Conservation (phyloP, 2,113 vertebrate genomes). For the Elephantulus edwardii region DNA sequence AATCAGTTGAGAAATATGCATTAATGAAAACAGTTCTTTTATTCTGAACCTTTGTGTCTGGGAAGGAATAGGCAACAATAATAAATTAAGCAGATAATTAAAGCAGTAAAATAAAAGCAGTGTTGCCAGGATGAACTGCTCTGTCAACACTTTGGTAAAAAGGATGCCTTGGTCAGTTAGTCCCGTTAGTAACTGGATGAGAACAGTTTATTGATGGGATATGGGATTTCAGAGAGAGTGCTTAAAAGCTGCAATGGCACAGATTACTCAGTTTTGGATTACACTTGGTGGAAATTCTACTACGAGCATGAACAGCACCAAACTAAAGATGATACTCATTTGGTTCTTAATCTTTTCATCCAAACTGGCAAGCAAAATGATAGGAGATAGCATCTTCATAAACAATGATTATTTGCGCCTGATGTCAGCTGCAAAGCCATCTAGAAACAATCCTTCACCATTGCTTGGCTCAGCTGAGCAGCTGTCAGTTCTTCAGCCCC, state of each 20-base stretch:
- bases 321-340: background rate
- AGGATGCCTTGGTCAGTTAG: background rate
- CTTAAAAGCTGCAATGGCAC: background rate
- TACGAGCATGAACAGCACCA: conserved; percentile 15
- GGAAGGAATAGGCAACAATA: background rate
- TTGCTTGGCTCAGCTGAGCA: conserved; percentile 58
- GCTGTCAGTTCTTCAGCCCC: conserved; percentile 67
- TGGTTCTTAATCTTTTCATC: conserved; percentile 51
- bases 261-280: background rate
- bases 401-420: conserved; percentile 40
- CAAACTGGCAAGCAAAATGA: background rate
- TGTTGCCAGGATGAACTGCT: background rate
- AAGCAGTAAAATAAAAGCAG: conserved; percentile 18
- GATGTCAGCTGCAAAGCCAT: background rate
- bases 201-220: background rate
- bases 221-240: background rate
- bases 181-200: background rate
- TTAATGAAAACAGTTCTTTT: conserved; percentile 27
- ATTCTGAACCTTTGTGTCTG: background rate
- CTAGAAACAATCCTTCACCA: conserved; percentile 31
- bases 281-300: conserved; percentile 33
- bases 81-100: background rate
- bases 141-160: conserved; percentile 14
- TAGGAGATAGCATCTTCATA: conserved; percentile 24
- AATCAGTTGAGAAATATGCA: background rate